Base-by-base conservation (phyloP, 2,888 invertebrate genomes). In the Agrochola lota region DNA sequence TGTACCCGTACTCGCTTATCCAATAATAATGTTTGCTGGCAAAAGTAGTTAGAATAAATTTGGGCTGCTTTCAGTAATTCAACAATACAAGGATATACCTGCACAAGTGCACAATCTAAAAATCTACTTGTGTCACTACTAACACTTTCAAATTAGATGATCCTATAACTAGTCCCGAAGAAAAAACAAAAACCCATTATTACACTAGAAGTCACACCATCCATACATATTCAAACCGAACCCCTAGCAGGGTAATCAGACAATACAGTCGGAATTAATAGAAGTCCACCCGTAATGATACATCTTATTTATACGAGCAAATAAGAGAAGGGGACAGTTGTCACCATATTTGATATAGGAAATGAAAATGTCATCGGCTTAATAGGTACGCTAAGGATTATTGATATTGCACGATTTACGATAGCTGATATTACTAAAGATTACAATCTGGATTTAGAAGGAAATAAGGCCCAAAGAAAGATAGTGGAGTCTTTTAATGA, bases 351-450 rank as follows among this genome's bases (percentile, higher is more conserved):
- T 96, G 96, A 94, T 92, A 87, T 93, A 91, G 96, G 95, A 96
- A 96, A 96, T 96, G 96, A 96, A 96, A 95, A 95, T 94, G 96
- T 96, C 96, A 95, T 93, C 93, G 92, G 89, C 92, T 94, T 95
- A 95, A 95, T 95, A 95, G 94, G 92, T 95, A 95, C 93, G 92
- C 89, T 84, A 72, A 86, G 90, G 93, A 95, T 95, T 96, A 96
- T 96, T 96, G 95, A 95, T 96, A 95, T 93, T 93, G 81, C 80
- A 74, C 60, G 78, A 81, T 91, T 92, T 90, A 90, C 89, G 90
- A 89, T 89, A 84, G 63, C 63, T 75, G 78, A 88, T 88, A 87
- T 90, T 90, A 90, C 87, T 86, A 85, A 78, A 78, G 83, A 86
- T 78, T 52, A 73, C 35, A 59, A 67, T 68, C 35, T 60, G 26